These are phyloP conservation scores for Himantopus leucocephalus DNA, from an alignment of 2,113 vertebrate species.

Conservation along the genomic window DNA sequence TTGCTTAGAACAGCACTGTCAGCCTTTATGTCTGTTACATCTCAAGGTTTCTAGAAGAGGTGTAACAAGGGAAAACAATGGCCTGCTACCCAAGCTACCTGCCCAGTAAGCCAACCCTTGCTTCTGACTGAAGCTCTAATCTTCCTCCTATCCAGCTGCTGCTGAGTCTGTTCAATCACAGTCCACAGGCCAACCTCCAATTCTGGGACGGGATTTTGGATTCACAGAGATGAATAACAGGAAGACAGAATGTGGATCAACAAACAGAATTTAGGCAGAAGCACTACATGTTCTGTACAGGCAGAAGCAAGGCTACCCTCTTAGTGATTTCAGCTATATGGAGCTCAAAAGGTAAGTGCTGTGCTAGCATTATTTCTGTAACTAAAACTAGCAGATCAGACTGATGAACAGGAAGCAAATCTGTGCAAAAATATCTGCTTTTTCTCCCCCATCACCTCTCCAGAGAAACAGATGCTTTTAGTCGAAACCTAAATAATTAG, in stretches of 20 bases:
- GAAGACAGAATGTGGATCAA: neutral
- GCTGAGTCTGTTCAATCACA: neutral
- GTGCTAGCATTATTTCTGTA: neutral
- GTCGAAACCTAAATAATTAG: neutral
- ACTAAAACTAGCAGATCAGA: neutral
- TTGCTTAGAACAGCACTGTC: neutral
- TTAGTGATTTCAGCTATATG: neutral
- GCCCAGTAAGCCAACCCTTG: neutral
- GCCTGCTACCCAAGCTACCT: neutral
- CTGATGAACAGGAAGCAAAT: neutral
- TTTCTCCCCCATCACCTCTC: neutral
- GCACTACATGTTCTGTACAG: neutral
- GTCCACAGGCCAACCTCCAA: neutral
- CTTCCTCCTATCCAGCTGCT: neutral
- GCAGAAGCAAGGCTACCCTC: neutral
- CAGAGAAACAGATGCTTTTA: neutral
- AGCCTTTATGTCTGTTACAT: neutral
- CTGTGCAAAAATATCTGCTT: neutral
- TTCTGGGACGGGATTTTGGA: neutral
- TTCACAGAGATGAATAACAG: neutral
- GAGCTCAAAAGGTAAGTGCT: neutral
- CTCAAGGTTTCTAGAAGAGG: neutral
- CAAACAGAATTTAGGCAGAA: neutral
- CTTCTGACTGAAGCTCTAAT: neutral
- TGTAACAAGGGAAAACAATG: neutral